Percentiles rank a stretch among this genome's conserved stretches.
phyloP scores from a whole-genome alignment of 2,888 invertebrate species.

The Tenodera sinensis region DNA sequence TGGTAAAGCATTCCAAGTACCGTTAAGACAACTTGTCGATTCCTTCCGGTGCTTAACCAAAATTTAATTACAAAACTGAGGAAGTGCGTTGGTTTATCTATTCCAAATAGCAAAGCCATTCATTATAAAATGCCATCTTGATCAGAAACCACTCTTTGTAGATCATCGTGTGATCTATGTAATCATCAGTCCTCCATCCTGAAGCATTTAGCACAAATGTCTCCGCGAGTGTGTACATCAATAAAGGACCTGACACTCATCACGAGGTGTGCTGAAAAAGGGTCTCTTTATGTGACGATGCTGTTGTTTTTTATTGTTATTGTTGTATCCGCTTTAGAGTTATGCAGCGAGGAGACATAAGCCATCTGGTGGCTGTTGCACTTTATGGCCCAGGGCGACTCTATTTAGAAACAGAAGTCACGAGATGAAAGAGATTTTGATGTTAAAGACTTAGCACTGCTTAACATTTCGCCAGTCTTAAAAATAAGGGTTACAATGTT shows the following conservation, averaged over 20 bases:
- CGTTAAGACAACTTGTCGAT: too few relatives aligned
- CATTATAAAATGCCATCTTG: too few relatives aligned
- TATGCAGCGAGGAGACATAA: not conserved
- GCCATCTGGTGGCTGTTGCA: not conserved
- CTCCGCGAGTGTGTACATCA: not conserved
- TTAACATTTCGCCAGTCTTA: not conserved
- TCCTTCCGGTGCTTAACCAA: too few relatives aligned
- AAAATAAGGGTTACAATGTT: too few relatives aligned
- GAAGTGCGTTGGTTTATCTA: too few relatives aligned
- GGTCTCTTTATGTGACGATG: not conserved
- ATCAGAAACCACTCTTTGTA: too few relatives aligned
- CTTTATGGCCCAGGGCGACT: not conserved
- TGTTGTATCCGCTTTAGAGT: not conserved
- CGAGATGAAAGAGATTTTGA: not conserved
- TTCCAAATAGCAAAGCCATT: too few relatives aligned
- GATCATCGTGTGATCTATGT: too few relatives aligned
- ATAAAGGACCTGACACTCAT: not conserved
- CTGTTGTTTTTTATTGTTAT: not conserved
- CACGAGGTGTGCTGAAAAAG: not conserved
- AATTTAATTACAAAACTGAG: too few relatives aligned
- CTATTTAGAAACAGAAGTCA: not conserved
- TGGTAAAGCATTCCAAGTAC: too few relatives aligned
- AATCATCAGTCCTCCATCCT: not conserved
- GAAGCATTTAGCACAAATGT: not conserved
- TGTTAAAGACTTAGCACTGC: not conserved